Evolutionary conservation across 2,888 invertebrate species (phyloP), one percentile per base, ranked within the genome.

Genomic region (Dryomyza anilis): DNA sequence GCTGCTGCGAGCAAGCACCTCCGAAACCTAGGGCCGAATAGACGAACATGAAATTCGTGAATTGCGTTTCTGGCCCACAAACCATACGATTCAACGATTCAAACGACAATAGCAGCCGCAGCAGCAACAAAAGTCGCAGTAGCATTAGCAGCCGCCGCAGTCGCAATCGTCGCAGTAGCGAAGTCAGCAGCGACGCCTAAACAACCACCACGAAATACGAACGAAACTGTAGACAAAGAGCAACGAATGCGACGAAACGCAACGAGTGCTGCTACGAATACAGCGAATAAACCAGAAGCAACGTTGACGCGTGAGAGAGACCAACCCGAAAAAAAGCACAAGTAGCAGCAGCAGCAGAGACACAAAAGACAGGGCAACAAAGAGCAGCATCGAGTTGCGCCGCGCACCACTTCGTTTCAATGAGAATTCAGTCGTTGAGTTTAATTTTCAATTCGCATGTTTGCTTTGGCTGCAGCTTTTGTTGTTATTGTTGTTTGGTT

Each of bases 1-100:
- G 71, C 71, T 75, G 72, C 77, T 79, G 77, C 81, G 77, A 81
- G 81, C 81, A 78, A 81, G 82, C 83, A 81, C 82, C 80, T 81
- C 83, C 83, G 83, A 82, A 83, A 83, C 82, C 83, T 82, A 81
- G 81, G 78, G 81, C 83, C 82, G 83, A 83, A 83, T 83, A 82
- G 81, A 81, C 80, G 79, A 80, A 78, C 80, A 80, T 80, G 76
- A 81, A 81, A 74, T 80, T 79, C 76, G 76, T 77, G 79, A 82
- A 79, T 79, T 82, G 81, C 81, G 82, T 82, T 82, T 82, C 75
- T 77, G 74, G 73, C 74, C 72, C 75, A 74, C 72, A 67, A 74
- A 76, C 75, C 78, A n/a, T n/a, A n/a, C n/a, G n/a, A n/a, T n/a
- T n/a, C n/a, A n/a, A n/a, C n/a, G n/a, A n/a, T n/a, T n/a, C n/a